phyloP scores from a whole-genome alignment of 2,113 vertebrate genomes.

The Heptranchias perlo region DNA sequence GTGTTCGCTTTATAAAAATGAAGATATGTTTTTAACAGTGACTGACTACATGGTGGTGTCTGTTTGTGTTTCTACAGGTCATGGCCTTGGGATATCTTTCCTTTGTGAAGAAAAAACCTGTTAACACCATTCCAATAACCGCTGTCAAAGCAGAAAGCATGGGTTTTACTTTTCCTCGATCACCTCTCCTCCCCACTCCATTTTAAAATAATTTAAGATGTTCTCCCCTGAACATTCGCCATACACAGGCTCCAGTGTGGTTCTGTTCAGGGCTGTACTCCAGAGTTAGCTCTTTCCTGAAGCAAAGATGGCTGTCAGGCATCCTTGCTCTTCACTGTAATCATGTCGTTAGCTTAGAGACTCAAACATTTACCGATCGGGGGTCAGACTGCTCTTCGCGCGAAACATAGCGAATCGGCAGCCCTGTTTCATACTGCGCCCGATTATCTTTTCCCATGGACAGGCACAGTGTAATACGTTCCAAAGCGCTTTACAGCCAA shows the following conservation, averaged over 20 bases:
- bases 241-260: not conserved
- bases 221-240: not conserved
- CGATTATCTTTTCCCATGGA: not conserved
- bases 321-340: not conserved
- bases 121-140: conserved; percentile 2
- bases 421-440: not conserved
- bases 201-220: not conserved
- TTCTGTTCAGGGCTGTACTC: not conserved
- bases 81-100: conserved; percentile 12
- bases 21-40: conserved; percentile 8
- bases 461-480: not conserved
- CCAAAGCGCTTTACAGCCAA: not conserved
- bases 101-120: not conserved
- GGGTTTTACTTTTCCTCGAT: not conserved
- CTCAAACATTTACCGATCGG: not conserved
- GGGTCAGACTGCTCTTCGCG: not conserved
- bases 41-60: not conserved
- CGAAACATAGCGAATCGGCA: too few species aligned
- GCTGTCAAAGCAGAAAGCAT: too few species aligned
- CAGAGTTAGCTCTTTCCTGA: too few species aligned
- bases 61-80: conserved; percentile 12
- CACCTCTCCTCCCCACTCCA: not conserved
- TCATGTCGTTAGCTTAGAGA: not conserved
- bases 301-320: not conserved
- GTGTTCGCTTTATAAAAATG: conserved; percentile 58